Base-by-base conservation (phyloP, 2,888 invertebrate genomes). In the Zygaena filipendulae region DNA sequence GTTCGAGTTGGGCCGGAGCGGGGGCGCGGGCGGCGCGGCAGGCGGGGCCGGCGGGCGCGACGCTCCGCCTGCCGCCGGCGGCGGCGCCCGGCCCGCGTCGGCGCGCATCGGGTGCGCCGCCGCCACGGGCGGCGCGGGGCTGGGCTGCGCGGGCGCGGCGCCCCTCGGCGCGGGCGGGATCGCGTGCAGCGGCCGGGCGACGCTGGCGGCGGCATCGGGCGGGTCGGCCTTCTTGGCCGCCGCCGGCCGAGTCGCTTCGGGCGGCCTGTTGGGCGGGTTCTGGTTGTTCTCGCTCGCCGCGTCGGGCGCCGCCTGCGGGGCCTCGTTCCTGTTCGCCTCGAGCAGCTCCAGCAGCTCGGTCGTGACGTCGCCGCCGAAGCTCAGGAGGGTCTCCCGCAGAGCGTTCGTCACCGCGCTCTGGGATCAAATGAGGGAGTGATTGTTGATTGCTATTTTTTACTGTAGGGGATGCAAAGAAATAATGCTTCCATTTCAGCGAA, bases 361-460 rank as follows among this genome's bases (percentile, higher is more conserved):
- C 11, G 75, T 68, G 6, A 79, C 62, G 18, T 35, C 49, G 1
- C 77, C 79, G 2, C 81, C 80, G 39, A 81, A 81, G 29, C 79
- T 70, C 0, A 81, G 52, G 6, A 81, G 41, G 0, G 80, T 79
- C 39, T 80, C 80, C 0, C 69, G 63, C 0, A 81, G 47, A 0
- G 75, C 80, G 29, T 79, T 80, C 2, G 80, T 80, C 3, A 79
- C 72, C 2, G 79, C 72, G 28, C 67, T 60, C 80, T 81, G 59
- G 2, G 49, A 50, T 12, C 13, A 28, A 16, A 6, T 16, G 16
- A n/a, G n/a, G n/a, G n/a, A n/a, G n/a, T n/a, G n/a, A n/a, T n/a
- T n/a, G n/a, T n/a, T n/a, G n/a, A n/a, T n/a, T n/a, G n/a, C n/a
- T n/a, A n/a, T n/a, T n/a, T n/a, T n/a, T n/a, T n/a, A n/a, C n/a